These are phyloP conservation scores for Cydia amplana DNA, from an alignment of 1,140 invertebrate species.

Conservation along the genomic window DNA sequence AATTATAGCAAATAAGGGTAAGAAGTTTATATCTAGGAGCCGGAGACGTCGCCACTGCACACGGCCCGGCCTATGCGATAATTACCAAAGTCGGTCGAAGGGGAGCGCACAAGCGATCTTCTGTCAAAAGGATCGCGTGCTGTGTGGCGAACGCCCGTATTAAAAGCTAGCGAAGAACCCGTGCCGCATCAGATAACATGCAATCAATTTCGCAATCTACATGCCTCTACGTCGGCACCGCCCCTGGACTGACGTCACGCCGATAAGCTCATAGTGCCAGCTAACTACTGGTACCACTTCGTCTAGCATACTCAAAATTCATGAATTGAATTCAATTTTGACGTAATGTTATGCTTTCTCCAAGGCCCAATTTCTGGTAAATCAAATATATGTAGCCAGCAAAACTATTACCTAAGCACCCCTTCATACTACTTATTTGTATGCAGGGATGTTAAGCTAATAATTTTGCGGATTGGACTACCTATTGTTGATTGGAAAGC, in stretches of 20 bases:
- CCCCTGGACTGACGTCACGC: conserved; percentile 71
- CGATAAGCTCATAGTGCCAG: conserved; percentile 70
- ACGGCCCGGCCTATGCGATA: conserved; percentile 59
- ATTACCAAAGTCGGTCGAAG: conserved; percentile 63
- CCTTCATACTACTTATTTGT: too few relatives aligned
- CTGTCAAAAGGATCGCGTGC: conserved; percentile 76
- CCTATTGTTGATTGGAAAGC: too few relatives aligned
- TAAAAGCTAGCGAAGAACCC: conserved; percentile 77
- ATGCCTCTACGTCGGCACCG: conserved; percentile 75
- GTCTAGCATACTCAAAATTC: conserved; percentile 40
- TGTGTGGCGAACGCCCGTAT: conserved; percentile 67
- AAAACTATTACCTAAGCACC: too few relatives aligned
- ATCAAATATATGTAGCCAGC: too few relatives aligned
- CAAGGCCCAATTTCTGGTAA: neutral
- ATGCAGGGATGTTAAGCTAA: too few relatives aligned
- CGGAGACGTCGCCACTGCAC: conserved; percentile 71
- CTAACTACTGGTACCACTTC: conserved; percentile 62
- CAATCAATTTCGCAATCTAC: conserved; percentile 79
- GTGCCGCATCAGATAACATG: conserved; percentile 77
- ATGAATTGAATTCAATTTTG: conserved; percentile 40
- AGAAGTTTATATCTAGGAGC: conserved; percentile 37
- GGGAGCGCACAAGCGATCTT: conserved; percentile 65
- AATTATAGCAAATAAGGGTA: neutral
- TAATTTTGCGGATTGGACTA: too few relatives aligned
- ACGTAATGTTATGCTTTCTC: conserved; percentile 7